Percentiles rank a stretch among this genome's conserved stretches.
Evolutionary conservation across 2,888 invertebrate species (phyloP).

Genomic region (Platycheirus rosarum): DNA sequence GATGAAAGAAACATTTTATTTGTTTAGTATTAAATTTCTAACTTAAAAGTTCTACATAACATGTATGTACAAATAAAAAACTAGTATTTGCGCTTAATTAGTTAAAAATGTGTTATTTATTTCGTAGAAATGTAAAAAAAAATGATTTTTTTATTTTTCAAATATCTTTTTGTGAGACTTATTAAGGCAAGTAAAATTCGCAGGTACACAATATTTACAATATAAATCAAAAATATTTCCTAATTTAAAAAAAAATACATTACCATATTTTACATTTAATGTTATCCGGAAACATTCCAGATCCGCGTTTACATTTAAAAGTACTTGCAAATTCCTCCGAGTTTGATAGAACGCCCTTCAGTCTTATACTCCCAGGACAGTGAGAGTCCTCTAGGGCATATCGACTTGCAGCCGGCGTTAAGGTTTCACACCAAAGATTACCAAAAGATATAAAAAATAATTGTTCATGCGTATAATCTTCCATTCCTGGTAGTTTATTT

Average conservation of each 20-base stretch:
- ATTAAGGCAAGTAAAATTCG: too few relatives aligned
- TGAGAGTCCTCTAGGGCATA: slow-evolving; percentile 89
- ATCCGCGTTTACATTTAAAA: slow-evolving; percentile 84
- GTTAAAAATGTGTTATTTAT: too few relatives aligned
- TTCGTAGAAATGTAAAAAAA: too few relatives aligned
- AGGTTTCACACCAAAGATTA: slow-evolving; percentile 93
- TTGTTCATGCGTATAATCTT: slow-evolving; percentile 88
- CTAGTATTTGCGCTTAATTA: too few relatives aligned
- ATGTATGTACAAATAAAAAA: too few relatives aligned
- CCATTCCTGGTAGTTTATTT: slow-evolving; percentile 88
- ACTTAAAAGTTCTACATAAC: too few relatives aligned
- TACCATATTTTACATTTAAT: slow-evolving; percentile 84
- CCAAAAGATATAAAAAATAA: slow-evolving; percentile 92
- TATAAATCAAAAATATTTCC: too few relatives aligned
- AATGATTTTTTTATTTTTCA: too few relatives aligned
- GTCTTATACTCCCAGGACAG: slow-evolving; percentile 88
- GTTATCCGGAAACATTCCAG: slow-evolving; percentile 84
- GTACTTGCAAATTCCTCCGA: slow-evolving; percentile 88
- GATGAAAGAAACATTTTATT: too few relatives aligned
- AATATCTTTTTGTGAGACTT: too few relatives aligned
- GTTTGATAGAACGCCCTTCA: slow-evolving; percentile 88
- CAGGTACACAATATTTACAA: too few relatives aligned
- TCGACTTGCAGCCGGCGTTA: slow-evolving; percentile 85
- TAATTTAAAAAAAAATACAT: slow-evolving; percentile 31
- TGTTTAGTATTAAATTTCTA: too few relatives aligned